phyloP scores from a whole-genome alignment of 2,113 vertebrate species.

The Isichthys henryi region DNA sequence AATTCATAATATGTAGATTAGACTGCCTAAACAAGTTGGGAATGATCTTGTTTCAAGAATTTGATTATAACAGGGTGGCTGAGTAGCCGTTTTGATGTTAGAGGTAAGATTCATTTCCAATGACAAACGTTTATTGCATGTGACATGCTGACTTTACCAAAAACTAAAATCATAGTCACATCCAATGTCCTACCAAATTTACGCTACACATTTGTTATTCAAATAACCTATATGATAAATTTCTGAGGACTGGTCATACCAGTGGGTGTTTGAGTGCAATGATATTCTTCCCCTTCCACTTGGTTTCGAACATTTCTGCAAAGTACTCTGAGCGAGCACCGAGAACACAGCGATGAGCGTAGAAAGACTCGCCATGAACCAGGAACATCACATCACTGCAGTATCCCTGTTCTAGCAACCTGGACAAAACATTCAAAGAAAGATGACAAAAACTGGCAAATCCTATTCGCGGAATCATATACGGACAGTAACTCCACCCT shows the following conservation, averaged over 20 bases:
- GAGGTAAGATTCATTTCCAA: not conserved
- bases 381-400: conserved; percentile 81
- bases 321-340: conserved; percentile 85
- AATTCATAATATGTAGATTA: not conserved
- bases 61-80: not conserved
- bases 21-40: not conserved
- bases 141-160: not conserved
- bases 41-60: not conserved
- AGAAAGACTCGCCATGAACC: conserved; percentile 82
- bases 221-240: not conserved
- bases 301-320: conserved; percentile 88
- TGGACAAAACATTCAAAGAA: conserved; percentile 33
- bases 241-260: conserved; percentile 54
- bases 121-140: not conserved
- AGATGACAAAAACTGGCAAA: not conserved
- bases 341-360: conserved; percentile 80
- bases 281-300: conserved; percentile 82
- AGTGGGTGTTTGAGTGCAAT: conserved; percentile 87
- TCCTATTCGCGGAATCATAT: not conserved
- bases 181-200: not conserved
- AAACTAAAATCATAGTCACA: not conserved
- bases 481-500: not conserved
- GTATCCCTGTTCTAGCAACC: conserved; percentile 84
- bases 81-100: not conserved
- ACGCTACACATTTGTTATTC: not conserved